Percentiles rank a stretch among this genome's conserved stretches.
Conservation (phyloP, 2,797 vertebrate species). For the Clarias laeviceps region DNA sequence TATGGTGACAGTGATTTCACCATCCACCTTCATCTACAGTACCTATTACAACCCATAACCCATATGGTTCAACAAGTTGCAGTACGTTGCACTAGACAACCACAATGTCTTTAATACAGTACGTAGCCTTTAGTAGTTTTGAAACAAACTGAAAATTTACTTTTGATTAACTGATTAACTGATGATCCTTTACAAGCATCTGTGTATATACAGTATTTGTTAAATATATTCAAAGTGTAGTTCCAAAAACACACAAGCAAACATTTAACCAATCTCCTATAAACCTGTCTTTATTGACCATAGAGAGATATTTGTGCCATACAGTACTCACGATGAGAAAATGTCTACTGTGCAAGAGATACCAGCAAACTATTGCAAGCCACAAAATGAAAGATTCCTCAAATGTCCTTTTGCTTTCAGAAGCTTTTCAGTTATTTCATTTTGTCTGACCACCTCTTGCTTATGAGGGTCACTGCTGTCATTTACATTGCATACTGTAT, state of each 20-base stretch:
- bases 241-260: not conserved
- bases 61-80: too few relatives aligned
- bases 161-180: not conserved
- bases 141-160: not conserved
- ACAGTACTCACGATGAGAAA: constrained; percentile 45
- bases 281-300: not conserved
- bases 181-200: not conserved
- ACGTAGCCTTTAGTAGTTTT: not conserved
- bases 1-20: not conserved
- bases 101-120: not conserved
- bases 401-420: constrained; percentile 77
- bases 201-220: not conserved
- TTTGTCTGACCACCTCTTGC: constrained; percentile 66
- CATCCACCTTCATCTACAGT: not conserved
- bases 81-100: not conserved
- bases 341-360: constrained; percentile 62
- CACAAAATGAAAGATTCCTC: constrained; percentile 66
- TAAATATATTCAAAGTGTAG: not conserved
- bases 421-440: constrained; percentile 72
- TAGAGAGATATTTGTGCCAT: constrained; percentile 14
- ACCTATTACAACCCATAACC: not conserved
- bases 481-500: not conserved
- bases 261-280: not conserved
- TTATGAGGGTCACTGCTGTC: not conserved
- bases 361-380: constrained; percentile 57